Conservation (phyloP, 2,113 vertebrate genomes). For the Chelonoidis abingdonii region DNA sequence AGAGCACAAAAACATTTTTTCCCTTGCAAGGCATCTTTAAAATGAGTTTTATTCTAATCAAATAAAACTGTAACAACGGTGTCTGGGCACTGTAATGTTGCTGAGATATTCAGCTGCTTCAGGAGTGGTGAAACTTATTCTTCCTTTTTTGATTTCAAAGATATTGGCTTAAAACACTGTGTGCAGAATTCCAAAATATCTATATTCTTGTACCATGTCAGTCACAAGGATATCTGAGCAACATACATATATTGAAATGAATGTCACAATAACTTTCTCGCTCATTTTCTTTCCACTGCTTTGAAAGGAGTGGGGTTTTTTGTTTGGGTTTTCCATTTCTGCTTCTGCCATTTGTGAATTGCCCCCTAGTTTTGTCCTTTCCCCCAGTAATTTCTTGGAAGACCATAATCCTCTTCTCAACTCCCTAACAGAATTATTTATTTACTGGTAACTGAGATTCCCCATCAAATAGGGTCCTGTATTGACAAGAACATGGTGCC, state of each 20-base stretch:
- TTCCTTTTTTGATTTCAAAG: neutral
- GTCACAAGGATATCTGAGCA: fast-evolving
- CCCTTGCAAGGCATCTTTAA: neutral
- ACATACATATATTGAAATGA: neutral
- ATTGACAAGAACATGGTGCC: conserved; percentile 10
- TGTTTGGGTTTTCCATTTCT: neutral
- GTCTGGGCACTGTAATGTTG: neutral
- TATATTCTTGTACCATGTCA: neutral
- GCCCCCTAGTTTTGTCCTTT: neutral
- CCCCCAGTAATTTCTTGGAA: neutral
- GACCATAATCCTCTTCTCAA: neutral
- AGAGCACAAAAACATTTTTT: neutral
- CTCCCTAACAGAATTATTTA: neutral
- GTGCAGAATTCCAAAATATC: neutral
- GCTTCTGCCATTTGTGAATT: conserved; percentile 19
- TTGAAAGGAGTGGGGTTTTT: neutral
- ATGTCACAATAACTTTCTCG: neutral
- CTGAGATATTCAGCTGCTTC: neutral
- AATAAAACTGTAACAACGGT: conserved; percentile 22
- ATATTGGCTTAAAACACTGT: neutral
- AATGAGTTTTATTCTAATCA: conserved; percentile 28
- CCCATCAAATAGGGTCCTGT: conserved; percentile 39
- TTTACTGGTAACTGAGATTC: neutral
- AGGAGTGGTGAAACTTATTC: neutral
- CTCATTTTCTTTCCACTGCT: neutral